phyloP scores from a whole-genome alignment of 2,113 vertebrate species.

The Cyanoramphus novaezelandiae region DNA sequence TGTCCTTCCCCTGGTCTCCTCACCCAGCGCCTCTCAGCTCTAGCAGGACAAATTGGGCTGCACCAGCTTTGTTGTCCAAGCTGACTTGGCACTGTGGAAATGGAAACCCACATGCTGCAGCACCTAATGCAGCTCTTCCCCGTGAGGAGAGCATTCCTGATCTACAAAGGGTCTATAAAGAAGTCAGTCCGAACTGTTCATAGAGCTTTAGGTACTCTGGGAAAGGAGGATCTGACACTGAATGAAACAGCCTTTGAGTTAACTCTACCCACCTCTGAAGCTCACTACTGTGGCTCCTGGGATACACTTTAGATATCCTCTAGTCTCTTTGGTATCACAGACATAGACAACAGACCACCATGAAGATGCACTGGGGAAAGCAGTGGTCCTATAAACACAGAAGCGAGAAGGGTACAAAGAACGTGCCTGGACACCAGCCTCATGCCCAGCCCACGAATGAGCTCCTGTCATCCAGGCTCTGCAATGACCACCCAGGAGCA shows the following conservation, averaged over 20 bases:
- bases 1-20: fast-evolving
- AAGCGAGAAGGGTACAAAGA: not conserved
- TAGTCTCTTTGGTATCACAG: not conserved
- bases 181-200: not conserved
- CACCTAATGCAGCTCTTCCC: not conserved
- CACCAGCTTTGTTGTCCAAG: not conserved
- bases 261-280: not conserved
- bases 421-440: not conserved
- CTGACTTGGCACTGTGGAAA: fast-evolving
- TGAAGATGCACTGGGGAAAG: not conserved
- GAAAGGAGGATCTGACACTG: not conserved
- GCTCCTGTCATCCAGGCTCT: not conserved
- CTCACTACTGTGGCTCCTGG: not conserved
- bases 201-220: not conserved
- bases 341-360: not conserved
- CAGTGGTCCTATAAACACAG: not conserved
- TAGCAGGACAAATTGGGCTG: fast-evolving
- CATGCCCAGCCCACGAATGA: not conserved
- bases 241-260: not conserved
- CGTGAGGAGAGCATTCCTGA: fast-evolving
- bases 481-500: not conserved
- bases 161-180: not conserved
- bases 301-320: not conserved
- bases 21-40: not conserved
- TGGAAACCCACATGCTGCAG: not conserved